Conservation (phyloP, 2,797 vertebrate species). For the Molothrus aeneus region DNA sequence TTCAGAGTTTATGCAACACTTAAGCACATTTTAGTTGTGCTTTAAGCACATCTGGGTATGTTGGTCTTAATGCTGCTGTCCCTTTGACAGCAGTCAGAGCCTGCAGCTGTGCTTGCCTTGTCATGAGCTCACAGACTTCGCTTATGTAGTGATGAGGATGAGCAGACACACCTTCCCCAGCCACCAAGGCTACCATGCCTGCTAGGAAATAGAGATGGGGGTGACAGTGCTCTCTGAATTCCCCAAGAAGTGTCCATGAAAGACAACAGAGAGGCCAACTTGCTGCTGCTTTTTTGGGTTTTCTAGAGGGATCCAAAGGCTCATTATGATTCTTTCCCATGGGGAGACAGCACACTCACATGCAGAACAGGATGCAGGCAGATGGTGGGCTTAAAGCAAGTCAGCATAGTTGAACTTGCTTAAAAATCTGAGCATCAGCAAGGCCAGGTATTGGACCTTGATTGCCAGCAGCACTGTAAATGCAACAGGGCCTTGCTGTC, state of each 20-base stretch:
- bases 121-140: not conserved
- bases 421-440: not conserved
- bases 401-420: not conserved
- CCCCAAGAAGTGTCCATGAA: not conserved
- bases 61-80: not conserved
- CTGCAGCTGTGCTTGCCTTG: not conserved
- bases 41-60: not conserved
- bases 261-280: not conserved
- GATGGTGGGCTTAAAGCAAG: not conserved
- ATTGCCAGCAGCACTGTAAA: not conserved
- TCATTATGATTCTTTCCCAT: not conserved
- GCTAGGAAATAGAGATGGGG: not conserved
- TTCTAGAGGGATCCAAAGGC: not conserved
- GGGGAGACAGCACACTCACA: not conserved
- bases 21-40: not conserved
- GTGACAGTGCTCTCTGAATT: not conserved
- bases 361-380: not conserved
- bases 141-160: accelerated
- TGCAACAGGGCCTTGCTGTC: not conserved
- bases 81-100: not conserved
- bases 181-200: not conserved
- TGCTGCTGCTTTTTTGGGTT: not conserved
- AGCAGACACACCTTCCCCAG: not conserved
- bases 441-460: not conserved
- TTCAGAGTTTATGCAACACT: not conserved